phyloP scores from a whole-genome alignment of 2,797 vertebrate species.

The Propithecus perrieri region DNA sequence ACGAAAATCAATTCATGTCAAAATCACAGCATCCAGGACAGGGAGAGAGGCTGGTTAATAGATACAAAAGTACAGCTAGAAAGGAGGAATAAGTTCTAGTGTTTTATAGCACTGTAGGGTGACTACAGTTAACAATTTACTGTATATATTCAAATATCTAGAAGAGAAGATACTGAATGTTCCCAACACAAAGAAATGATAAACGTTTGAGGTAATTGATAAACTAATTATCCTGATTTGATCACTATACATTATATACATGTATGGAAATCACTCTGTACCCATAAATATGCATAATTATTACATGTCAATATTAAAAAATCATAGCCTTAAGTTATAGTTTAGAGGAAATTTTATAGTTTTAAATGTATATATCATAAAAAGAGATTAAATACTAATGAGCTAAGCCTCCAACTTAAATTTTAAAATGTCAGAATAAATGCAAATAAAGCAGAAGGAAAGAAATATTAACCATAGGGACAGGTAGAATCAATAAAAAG shows the following conservation, averaged over 20 bases:
- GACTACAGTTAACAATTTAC: not conserved
- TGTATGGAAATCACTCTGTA: not conserved
- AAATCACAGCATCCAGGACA: not conserved
- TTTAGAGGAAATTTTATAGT: not conserved
- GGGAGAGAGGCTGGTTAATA: not conserved
- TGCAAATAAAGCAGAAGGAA: constrained; percentile 32
- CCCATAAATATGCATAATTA: not conserved
- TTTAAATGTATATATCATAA: constrained; percentile 18
- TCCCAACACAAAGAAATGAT: not conserved
- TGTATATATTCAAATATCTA: not conserved
- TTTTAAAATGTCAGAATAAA: constrained; percentile 44
- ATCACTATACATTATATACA: not conserved
- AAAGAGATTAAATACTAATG: constrained; percentile 18
- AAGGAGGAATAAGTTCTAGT: not conserved
- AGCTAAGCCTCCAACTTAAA: not conserved
- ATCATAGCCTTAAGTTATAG: not conserved
- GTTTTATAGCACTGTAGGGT: not conserved
- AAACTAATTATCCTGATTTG: not conserved
- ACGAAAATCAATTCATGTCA: constrained; percentile 35
- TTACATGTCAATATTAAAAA: not conserved
- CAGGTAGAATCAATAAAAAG: constrained; percentile 28
- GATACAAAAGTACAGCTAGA: not conserved
- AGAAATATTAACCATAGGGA: constrained; percentile 2
- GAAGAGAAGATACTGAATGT: not conserved
- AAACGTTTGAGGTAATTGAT: not conserved